These are phyloP conservation scores for Brachypterus glaber DNA, from an alignment of 2,888 invertebrate genomes.

Conservation along the genomic window DNA sequence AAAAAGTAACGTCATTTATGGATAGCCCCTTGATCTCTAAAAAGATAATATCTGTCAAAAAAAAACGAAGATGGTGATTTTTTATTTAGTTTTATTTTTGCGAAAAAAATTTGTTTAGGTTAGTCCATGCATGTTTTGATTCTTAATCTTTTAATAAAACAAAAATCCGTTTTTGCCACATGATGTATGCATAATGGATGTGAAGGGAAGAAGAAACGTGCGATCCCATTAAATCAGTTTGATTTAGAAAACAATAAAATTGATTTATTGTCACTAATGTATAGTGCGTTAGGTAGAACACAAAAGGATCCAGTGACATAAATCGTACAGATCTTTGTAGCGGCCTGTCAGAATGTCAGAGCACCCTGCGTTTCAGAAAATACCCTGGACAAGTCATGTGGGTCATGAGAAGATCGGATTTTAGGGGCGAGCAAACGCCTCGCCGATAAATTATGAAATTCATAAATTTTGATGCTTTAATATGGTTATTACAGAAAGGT, in stretches of 20 bases:
- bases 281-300: constrained; percentile 41
- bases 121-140: no score
- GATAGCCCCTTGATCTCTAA: no score
- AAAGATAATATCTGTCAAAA: no score
- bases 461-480: no score
- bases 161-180: constrained; percentile 16
- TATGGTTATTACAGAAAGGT: no score
- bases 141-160: no score
- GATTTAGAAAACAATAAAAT: constrained; percentile 45
- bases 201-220: constrained; percentile 26
- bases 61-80: no score
- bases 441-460: constrained; percentile 27
- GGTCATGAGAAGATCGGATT: constrained; percentile 29
- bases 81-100: no score
- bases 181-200: constrained; percentile 24
- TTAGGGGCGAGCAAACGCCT: constrained; percentile 22
- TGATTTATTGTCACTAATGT: constrained; percentile 43
- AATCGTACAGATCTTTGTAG: constrained; percentile 41
- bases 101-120: not conserved
- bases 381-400: constrained; percentile 22
- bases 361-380: constrained; percentile 20
- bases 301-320: constrained; percentile 42
- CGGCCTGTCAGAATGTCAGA: constrained; percentile 36
- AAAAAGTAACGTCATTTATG: no score
- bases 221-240: constrained; percentile 39